A percentile compares a stretch with the other conserved stretches of the same genome.
These are phyloP conservation scores for Tetranychus truncatus DNA, from an alignment of 2,888 invertebrate genomes.

Conservation along the genomic window DNA sequence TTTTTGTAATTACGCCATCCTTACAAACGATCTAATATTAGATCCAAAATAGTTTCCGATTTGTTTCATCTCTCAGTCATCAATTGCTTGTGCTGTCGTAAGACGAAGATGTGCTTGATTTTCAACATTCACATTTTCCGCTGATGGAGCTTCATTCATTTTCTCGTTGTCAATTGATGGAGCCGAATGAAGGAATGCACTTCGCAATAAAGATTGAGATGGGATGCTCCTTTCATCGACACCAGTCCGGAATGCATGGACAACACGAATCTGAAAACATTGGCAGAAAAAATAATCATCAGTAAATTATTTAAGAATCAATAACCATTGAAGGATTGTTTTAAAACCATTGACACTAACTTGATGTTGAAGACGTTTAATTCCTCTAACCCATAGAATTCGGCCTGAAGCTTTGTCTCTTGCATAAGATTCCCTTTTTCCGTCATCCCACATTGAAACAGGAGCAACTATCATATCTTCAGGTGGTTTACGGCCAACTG, in stretches of 20 bases:
- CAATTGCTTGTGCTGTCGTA: not conserved
- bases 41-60: no score
- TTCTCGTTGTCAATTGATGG: not conserved
- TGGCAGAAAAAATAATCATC: not conserved
- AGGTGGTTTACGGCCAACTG: slow-evolving; percentile 83
- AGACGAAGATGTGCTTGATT: not conserved
- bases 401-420: slow-evolving; percentile 90
- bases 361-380: slow-evolving; percentile 52
- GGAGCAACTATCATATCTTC: slow-evolving; percentile 56
- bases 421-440: slow-evolving; percentile 55
- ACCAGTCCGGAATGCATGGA: slow-evolving; percentile 3
- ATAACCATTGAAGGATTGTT: not conserved
- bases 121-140: not conserved
- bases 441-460: slow-evolving; percentile 67
- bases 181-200: slow-evolving; percentile 6
- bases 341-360: slow-evolving; percentile 27
- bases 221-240: not conserved
- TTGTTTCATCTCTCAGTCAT: no score
- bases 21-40: no score
- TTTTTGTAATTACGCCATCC: no score
- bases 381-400: slow-evolving; percentile 97
- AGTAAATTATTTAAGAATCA: not conserved
- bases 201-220: not conserved
- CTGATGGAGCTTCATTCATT: not conserved
- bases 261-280: not conserved